Conservation (phyloP, 2,888 invertebrate genomes). For the Balanococcus diminutus region DNA sequence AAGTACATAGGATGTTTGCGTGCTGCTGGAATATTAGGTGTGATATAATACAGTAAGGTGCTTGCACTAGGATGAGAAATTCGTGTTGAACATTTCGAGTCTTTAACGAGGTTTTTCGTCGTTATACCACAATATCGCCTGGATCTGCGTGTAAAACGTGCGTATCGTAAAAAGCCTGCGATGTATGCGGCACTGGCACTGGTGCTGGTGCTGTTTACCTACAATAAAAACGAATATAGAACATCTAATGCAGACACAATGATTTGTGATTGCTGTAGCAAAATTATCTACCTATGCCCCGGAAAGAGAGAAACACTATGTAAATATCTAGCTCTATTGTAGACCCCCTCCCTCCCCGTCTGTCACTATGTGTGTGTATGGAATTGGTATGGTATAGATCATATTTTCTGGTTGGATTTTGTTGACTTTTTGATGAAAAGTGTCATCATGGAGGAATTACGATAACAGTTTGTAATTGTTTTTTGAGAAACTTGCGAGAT, state of each 20-base stretch:
- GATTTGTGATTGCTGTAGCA: background rate
- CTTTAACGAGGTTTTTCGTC: slow-evolving; percentile 21
- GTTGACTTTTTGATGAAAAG: background rate
- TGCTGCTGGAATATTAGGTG: slow-evolving; percentile 17
- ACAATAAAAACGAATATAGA: slow-evolving; percentile 21
- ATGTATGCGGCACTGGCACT: background rate
- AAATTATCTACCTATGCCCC: background rate
- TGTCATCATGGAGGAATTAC: background rate
- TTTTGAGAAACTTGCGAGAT: background rate
- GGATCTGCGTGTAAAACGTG: slow-evolving; percentile 35
- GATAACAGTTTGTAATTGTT: background rate
- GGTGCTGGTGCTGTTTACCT: background rate
- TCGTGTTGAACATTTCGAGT: slow-evolving; percentile 26
- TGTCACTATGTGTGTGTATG: background rate
- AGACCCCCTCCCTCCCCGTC: background rate
- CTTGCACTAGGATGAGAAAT: slow-evolving; percentile 6
- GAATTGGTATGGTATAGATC: no score
- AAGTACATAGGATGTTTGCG: slow-evolving; percentile 19
- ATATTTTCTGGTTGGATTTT: background rate
- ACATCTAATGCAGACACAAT: slow-evolving; percentile 6
- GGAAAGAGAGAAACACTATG: background rate
- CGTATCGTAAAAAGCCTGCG: slow-evolving; percentile 25
- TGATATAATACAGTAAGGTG: background rate
- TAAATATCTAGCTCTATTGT: background rate
- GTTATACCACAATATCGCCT: background rate